Evolutionary conservation across 2,113 vertebrate genomes (phyloP).

Genomic region (Saccopteryx leptura): DNA sequence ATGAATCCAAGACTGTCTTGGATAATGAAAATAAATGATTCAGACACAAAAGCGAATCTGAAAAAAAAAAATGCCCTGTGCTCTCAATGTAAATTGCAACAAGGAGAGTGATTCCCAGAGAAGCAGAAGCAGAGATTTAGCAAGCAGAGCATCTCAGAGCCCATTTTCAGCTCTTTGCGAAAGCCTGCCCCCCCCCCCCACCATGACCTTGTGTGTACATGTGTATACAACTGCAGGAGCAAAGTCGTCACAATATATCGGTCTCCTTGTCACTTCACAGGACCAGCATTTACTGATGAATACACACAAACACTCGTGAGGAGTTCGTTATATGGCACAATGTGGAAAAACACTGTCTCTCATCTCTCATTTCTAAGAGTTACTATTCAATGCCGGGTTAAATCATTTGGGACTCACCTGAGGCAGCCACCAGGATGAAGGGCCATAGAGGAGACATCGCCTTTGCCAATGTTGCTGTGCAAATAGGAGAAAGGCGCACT

Average conservation of each 20-base stretch:
- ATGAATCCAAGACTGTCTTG: background rate
- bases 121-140: background rate
- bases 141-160: background rate
- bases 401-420: slow-evolving; percentile 73
- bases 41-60: slow-evolving; percentile 42
- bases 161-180: background rate
- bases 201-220: too few species aligned
- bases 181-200: background rate
- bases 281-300: slow-evolving; percentile 17
- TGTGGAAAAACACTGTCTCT: background rate
- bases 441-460: slow-evolving; percentile 59
- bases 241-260: background rate
- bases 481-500: background rate
- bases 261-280: background rate
- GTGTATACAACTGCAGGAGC: background rate
- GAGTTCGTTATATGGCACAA: background rate
- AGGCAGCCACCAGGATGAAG: slow-evolving; percentile 64
- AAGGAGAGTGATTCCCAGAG: slow-evolving; percentile 37
- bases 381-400: background rate
- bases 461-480: background rate
- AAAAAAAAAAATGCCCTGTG: slow-evolving; percentile 28
- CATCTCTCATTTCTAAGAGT: background rate
- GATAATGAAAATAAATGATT: slow-evolving; percentile 39
- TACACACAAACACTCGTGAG: background rate
- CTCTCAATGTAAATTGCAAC: background rate